Conservation (phyloP, 2,888 invertebrate genomes). For the Ephialtes manifestator region DNA sequence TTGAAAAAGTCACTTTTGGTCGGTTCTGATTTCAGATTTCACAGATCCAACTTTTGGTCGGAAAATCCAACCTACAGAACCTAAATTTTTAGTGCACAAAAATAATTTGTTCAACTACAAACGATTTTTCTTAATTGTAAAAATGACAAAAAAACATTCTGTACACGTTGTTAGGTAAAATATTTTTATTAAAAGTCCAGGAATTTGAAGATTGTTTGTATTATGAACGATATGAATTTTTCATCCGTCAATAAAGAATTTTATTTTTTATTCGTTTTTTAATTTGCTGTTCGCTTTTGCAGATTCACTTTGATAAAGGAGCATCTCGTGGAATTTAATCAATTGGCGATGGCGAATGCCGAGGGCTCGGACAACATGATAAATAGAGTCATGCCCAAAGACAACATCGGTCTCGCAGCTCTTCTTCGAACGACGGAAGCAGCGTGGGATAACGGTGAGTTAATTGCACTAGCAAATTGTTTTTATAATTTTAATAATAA, state of each 20-base stretch:
- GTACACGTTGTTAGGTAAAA: too few relatives aligned
- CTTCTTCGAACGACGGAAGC: conserved; percentile 97
- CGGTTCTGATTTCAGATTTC: too few relatives aligned
- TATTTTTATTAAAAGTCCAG: too few relatives aligned
- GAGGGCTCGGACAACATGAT: conserved; percentile 99
- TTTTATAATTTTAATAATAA: not conserved
- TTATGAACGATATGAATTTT: not conserved
- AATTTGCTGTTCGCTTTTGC: conserved; percentile 61
- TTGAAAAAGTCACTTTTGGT: too few relatives aligned
- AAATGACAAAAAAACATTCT: too few relatives aligned
- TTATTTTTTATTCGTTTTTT: not conserved
- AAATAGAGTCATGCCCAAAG: conserved; percentile 99
- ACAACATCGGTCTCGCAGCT: conserved; percentile 99
- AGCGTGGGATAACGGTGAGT: conserved; percentile 95
- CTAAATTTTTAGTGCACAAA: too few relatives aligned
- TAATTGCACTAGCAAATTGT: conserved; percentile 11
- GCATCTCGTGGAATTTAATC: conserved; percentile 99
- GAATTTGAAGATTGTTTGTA: too few relatives aligned
- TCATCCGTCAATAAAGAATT: not conserved
- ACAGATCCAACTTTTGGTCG: too few relatives aligned
- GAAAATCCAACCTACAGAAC: too few relatives aligned
- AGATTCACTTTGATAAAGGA: conserved; percentile 98
- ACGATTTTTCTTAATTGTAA: too few relatives aligned
- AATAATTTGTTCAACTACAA: too few relatives aligned
- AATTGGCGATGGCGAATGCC: conserved; percentile 99